These are phyloP conservation scores for Polypedilum vanderplanki DNA, from an alignment of 1,140 invertebrate species.

Conservation along the genomic window DNA sequence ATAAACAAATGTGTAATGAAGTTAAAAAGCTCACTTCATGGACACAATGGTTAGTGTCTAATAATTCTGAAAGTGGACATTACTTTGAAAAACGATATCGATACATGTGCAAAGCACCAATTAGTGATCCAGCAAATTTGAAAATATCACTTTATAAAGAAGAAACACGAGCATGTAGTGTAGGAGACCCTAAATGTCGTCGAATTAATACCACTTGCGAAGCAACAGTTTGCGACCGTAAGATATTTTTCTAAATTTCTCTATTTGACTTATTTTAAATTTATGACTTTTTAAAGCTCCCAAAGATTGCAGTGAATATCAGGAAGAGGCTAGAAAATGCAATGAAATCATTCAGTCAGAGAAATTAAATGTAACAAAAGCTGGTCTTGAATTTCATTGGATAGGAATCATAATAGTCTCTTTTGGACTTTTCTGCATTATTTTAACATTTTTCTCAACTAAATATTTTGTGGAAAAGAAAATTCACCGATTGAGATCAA, in stretches of 20 bases:
- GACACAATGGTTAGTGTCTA: constrained; percentile 66
- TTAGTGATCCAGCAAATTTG: constrained; percentile 55
- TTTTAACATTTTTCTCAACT: constrained; percentile 49
- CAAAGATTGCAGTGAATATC: constrained; percentile 35
- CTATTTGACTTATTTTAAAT: too few relatives aligned
- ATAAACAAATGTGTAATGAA: constrained; percentile 59
- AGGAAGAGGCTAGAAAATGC: constrained; percentile 58
- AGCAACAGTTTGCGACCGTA: constrained; percentile 56
- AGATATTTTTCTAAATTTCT: constrained; percentile 35
- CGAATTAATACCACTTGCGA: constrained; percentile 35
- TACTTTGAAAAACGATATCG: constrained; percentile 67
- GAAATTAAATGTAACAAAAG: constrained; percentile 27
- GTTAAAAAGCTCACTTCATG: constrained; percentile 59
- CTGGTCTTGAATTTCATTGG: constrained; percentile 33
- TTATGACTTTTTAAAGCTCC: neutral
- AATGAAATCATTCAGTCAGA: constrained; percentile 38
- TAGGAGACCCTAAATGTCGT: constrained; percentile 53
- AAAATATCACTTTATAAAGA: constrained; percentile 62
- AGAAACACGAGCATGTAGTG: constrained; percentile 66
- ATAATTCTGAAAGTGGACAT: constrained; percentile 47
- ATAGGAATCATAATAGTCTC: constrained; percentile 39
- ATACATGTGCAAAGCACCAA: constrained; percentile 69
- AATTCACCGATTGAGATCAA: constrained; percentile 44
- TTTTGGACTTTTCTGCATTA: constrained; percentile 45
- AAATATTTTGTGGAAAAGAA: constrained; percentile 47